Base-by-base conservation (phyloP, 2,888 invertebrate species). In the Sipha maydis region DNA sequence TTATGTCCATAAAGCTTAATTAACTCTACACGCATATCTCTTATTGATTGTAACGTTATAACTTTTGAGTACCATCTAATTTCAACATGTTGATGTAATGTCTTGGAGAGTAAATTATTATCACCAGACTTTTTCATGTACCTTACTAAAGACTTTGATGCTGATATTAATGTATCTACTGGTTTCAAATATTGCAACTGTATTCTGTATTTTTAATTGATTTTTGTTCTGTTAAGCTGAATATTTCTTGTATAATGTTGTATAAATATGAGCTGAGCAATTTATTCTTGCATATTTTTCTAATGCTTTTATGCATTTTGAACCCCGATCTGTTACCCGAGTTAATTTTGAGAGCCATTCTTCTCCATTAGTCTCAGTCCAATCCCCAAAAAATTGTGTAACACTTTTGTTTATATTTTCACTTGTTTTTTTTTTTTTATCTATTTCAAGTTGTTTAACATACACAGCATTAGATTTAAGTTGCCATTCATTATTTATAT, bases 21-120 rank as follows among this genome's bases (percentile, higher is more conserved):
- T 38, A 75, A 38, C 38, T 75, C 38, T 75, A 38, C 3, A 38
- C 38, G 38, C 38, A 75, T 75, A 75, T 38, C 38, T 75, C n/a
- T 75, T 75, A 75, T 75, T 75, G 75, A 75, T 75, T 75, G 75
- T n/a, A 75, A 75, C 75, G 38, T 75, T 75, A 38, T 75, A 38
- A 75, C 38, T 75, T 75, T 75, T 38, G 75, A 75, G 25, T 75
- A 75, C 75, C 75, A 75, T 75, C 75, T 75, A 75, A 38, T 75
- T 38, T 75, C 75, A 38, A 75, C 75, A 75, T 75, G 38, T 75
- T 75, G 38, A 54, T 75, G 75, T 38, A 75, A 75, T 75, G 38
- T 75, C n/a, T n/a, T n/a, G n/a, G n/a, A n/a, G n/a, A n/a, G n/a
- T n/a, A n/a, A n/a, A n/a, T n/a, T n/a, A n/a, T n/a, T n/a, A n/a